A percentile compares a stretch with the other conserved stretches of the same genome.
These are phyloP conservation scores for Hormaphis cornu DNA, from an alignment of 1,140 invertebrate genomes.

Conservation along the genomic window DNA sequence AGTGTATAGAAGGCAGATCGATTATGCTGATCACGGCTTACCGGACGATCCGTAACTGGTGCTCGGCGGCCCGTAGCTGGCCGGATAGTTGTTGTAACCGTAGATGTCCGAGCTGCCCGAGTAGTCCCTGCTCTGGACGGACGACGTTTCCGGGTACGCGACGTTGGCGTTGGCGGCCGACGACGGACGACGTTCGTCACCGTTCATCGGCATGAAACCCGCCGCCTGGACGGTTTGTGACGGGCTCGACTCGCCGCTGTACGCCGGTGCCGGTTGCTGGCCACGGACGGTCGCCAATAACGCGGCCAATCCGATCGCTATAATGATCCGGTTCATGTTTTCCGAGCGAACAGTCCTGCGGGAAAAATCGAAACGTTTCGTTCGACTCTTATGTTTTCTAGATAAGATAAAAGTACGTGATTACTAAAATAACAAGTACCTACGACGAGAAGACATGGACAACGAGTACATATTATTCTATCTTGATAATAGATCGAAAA, in stretches of 20 bases:
- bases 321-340: not conserved
- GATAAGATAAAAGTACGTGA: too few relatives aligned
- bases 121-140: constrained; percentile 14
- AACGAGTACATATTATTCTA: too few relatives aligned
- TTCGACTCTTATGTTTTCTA: too few relatives aligned
- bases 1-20: too few relatives aligned
- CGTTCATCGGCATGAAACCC: constrained; percentile 3
- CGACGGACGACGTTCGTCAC: not conserved
- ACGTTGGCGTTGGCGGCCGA: not conserved
- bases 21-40: too few relatives aligned
- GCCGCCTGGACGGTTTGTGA: not conserved
- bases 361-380: not conserved
- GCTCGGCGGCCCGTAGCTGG: constrained; percentile 10
- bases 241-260: not conserved
- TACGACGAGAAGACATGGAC: too few relatives aligned
- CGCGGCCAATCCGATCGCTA: not conserved
- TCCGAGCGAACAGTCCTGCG: not conserved
- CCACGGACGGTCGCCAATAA: not conserved
- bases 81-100: constrained; percentile 11
- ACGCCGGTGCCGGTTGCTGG: not conserved
- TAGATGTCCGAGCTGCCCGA: constrained; percentile 9
- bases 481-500: too few relatives aligned
- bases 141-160: not conserved
- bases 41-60: constrained; percentile 3
- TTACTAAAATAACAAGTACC: too few relatives aligned